A percentile compares a stretch with the other conserved stretches of the same genome.
Evolutionary conservation across 2,113 vertebrate species (phyloP).

Genomic region (Gobius niger): DNA sequence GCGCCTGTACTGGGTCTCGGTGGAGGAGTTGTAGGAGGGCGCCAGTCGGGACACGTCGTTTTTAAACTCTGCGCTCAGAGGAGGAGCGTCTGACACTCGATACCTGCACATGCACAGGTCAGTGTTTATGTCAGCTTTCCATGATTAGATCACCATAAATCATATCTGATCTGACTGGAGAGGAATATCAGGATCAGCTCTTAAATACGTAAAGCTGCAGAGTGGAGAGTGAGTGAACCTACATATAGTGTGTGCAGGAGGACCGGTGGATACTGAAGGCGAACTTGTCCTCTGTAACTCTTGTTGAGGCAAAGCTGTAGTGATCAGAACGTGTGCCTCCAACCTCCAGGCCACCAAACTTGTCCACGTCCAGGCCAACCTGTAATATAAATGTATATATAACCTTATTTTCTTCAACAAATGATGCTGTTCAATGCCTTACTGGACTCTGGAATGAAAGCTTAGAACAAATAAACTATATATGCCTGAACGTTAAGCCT

Average conservation of each 20-base stretch:
- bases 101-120: not conserved
- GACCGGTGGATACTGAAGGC: constrained; percentile 24
- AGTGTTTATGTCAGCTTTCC: too few relatives aligned
- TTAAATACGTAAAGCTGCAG: too few relatives aligned
- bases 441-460: too few relatives aligned
- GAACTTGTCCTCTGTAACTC: constrained; percentile 14
- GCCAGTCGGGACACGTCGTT: constrained; percentile 37
- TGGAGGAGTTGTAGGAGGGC: constrained; percentile 3
- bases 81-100: not conserved
- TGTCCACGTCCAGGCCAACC: too few relatives aligned
- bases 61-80: constrained; percentile 39
- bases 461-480: too few relatives aligned
- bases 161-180: too few relatives aligned
- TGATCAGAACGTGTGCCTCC: not conserved
- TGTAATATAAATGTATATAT: too few relatives aligned
- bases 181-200: too few relatives aligned
- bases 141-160: too few relatives aligned
- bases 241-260: constrained; percentile 40
- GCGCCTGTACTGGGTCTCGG: constrained; percentile 10
- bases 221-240: not conserved
- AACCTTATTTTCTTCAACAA: too few relatives aligned
- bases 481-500: too few relatives aligned
- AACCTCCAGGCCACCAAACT: not conserved
- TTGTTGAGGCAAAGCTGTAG: constrained; percentile 4
- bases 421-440: too few relatives aligned